Evolutionary conservation across 1,140 invertebrate species (phyloP).

Genomic region (Heterodera carotae): DNA sequence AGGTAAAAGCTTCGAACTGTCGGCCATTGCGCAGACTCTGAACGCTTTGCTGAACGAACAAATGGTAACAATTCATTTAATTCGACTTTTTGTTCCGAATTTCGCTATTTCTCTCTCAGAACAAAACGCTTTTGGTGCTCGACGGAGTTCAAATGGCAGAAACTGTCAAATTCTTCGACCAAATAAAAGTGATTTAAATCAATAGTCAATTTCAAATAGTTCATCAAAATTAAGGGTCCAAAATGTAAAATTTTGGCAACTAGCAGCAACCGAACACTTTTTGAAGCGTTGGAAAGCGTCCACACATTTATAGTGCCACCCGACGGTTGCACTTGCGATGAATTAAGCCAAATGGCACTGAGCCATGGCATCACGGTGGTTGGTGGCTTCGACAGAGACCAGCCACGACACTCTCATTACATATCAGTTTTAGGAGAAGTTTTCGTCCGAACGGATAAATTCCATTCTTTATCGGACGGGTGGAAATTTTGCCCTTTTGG

Average conservation of each 20-base stretch:
- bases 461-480: slow-evolving; percentile 6
- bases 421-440: slow-evolving; percentile 7
- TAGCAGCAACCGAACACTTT: slow-evolving; percentile 12
- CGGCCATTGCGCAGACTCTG: background rate
- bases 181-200: slow-evolving; percentile 2
- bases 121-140: slow-evolving; percentile 17
- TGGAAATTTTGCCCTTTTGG: slow-evolving; percentile 22
- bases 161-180: slow-evolving; percentile 18
- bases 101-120: background rate
- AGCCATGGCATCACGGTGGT: slow-evolving; percentile 9
- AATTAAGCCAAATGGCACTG: background rate
- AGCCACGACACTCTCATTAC: background rate
- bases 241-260: slow-evolving; percentile 29
- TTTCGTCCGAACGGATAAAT: background rate
- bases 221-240: background rate
- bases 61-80: background rate
- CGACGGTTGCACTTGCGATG: background rate
- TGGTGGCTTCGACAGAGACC: too few species aligned
- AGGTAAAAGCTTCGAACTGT: background rate
- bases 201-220: background rate
- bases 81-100: background rate
- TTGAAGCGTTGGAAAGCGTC: background rate
- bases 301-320: background rate
- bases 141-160: slow-evolving; percentile 22
- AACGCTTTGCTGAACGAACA: background rate